Base-by-base conservation (phyloP, 2,888 invertebrate species). In the Acleris cristana region DNA sequence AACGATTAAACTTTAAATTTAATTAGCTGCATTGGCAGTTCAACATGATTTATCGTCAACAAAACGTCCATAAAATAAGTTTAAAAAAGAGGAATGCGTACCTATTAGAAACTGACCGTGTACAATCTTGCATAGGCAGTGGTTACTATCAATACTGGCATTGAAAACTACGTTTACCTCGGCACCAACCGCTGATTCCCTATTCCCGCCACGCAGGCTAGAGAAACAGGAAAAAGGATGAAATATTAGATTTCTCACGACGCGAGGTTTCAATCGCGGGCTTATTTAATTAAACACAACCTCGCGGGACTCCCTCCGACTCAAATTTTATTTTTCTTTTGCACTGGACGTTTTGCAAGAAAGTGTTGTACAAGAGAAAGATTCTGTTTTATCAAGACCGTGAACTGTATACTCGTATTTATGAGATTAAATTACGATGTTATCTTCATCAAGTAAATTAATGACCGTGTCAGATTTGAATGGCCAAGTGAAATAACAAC, bases 241-340 rank as follows among this genome's bases (percentile, higher is more conserved):
- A 85, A 85, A 84, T 84, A 85, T 85, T 81, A 82, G 79, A 84
- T 87, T 79, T 81, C 83, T 81, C 82, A 80, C 81, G 78, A 78
- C 81, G 79, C 78, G 77, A 83, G 85, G 86, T 87, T 87, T 88
- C 87, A 86, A 87, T 88, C 85, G 84, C 76, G 81, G 80, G 79
- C 76, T 83, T 83, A 86, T 88, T 89, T 90, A 89, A 90, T 90
- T 90, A 88, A 88, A 85, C 76, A 71, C 70, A 75, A 71, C 79
- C 89, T 83, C 87, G 73, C 78, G 88, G 82, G 88, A 78, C 71
- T 49, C 45, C 44, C 61, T 73, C 71, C 72, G 52, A 79, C 75
- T 76, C 73, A 73, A 73, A 76, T 76, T 80, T 79, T 79, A 79
- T 79, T 76, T 76, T 72, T 69, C 72, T 62, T 54, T 53, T 53